These are phyloP conservation scores for Valencia hispanica DNA, from an alignment of 2,797 vertebrate genomes.

Conservation along the genomic window DNA sequence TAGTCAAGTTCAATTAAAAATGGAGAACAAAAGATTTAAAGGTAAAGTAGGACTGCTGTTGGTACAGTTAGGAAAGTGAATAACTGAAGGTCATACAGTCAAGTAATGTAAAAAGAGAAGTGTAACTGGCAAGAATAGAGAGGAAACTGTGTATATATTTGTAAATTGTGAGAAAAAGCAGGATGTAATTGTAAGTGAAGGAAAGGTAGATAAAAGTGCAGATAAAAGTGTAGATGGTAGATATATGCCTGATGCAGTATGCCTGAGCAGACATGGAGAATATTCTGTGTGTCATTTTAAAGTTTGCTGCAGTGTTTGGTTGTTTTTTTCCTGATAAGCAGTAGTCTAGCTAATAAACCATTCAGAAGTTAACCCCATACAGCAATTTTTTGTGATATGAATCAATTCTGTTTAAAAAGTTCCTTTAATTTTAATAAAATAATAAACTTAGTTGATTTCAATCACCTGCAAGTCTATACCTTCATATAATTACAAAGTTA, in stretches of 20 bases:
- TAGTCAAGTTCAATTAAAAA: conserved; percentile 42
- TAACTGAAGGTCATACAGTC: conserved; percentile 46
- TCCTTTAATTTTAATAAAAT: neutral
- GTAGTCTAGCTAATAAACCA: conserved; percentile 1
- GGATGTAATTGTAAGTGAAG: conserved; percentile 55
- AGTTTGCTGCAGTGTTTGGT: conserved; percentile 15
- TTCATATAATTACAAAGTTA: neutral
- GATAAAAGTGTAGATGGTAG: conserved; percentile 61
- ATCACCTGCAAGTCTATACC: neutral
- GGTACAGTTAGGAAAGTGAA: conserved; percentile 41
- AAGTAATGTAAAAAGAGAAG: conserved; percentile 39
- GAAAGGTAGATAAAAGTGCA: conserved; percentile 35
- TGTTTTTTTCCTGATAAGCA: conserved; percentile 6
- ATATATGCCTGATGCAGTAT: conserved; percentile 40
- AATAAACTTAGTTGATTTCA: neutral
- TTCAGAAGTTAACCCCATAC: conserved; percentile 10
- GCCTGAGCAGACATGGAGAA: conserved; percentile 22
- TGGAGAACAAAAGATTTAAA: conserved; percentile 16
- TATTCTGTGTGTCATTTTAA: conserved; percentile 27
- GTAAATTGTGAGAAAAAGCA: conserved; percentile 52
- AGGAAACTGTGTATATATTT: conserved; percentile 56
- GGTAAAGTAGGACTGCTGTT: conserved; percentile 24
- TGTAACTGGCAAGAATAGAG: conserved; percentile 35
- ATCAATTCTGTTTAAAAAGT: neutral
- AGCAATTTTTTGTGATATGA: neutral